Evolutionary conservation across 2,888 invertebrate genomes (phyloP).

Genomic region (Lochmaea crataegi): DNA sequence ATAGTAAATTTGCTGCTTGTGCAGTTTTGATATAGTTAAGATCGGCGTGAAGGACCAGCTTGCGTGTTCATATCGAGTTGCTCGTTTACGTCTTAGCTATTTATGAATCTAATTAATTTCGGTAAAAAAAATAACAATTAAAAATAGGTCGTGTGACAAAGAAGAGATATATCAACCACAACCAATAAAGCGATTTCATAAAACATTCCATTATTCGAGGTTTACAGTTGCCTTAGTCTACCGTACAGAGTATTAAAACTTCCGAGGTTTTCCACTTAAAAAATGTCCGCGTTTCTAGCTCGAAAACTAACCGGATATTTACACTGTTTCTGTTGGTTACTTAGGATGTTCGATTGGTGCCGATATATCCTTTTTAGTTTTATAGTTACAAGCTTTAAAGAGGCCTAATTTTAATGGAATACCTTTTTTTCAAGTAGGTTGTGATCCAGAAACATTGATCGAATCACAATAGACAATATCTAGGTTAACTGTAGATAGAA

Average conservation of each 20-base stretch:
- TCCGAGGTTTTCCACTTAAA: constrained; percentile 10
- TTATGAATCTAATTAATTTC: constrained; percentile 48
- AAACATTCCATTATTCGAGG: constrained; percentile 64
- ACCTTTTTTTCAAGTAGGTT: not conserved
- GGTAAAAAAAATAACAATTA: constrained; percentile 36
- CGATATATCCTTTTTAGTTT: not conserved
- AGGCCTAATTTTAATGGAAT: constrained; percentile 11
- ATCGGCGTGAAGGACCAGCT: constrained; percentile 44
- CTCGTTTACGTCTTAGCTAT: constrained; percentile 49
- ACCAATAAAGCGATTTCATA: constrained; percentile 60
- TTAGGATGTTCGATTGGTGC: not conserved
- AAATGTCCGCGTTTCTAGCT: constrained; percentile 1
- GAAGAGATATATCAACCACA: constrained; percentile 38
- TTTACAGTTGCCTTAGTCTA: constrained; percentile 64
- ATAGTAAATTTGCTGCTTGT: constrained; percentile 59
- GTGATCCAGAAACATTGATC: constrained; percentile 5
- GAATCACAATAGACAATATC: not conserved
- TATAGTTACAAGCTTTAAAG: constrained; percentile 2
- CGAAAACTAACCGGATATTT: constrained; percentile 6
- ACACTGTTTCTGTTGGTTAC: constrained; percentile 6
- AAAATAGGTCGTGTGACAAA: constrained; percentile 51
- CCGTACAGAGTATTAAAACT: constrained; percentile 23
- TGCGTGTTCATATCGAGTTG: constrained; percentile 42
- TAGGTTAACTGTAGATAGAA: not conserved
- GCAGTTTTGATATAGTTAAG: constrained; percentile 52